Percentiles rank a stretch among this genome's conserved stretches.
Conservation (phyloP, 2,888 invertebrate species). For the Coecobrya sp. region DNA sequence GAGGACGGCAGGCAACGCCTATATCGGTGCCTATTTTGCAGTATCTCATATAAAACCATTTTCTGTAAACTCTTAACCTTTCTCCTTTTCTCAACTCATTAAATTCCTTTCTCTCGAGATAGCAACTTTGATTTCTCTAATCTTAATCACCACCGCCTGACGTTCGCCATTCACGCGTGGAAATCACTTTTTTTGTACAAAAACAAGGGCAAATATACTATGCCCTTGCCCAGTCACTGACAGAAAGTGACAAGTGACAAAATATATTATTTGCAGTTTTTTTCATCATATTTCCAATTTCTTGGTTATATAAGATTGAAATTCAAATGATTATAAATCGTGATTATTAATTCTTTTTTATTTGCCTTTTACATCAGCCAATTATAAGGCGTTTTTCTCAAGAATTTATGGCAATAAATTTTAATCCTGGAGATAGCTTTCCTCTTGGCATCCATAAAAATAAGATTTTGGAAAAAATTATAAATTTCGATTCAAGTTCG, state of each 20-base stretch:
- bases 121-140: not conserved
- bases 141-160: not conserved
- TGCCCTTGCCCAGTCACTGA: too few relatives aligned
- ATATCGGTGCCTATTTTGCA: not conserved
- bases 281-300: not conserved
- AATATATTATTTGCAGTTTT: too few relatives aligned
- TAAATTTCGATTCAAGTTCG: not conserved
- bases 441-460: not conserved
- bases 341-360: not conserved
- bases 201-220: not conserved
- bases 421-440: not conserved
- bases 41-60: not conserved
- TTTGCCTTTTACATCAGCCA: not conserved
- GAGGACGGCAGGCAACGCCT: too few relatives aligned
- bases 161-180: not conserved
- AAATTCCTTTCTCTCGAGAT: conserved; percentile 3
- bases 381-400: not conserved
- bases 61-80: not conserved
- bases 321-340: not conserved
- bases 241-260: too few relatives aligned
- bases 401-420: not conserved
- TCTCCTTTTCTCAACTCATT: not conserved
- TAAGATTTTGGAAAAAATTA: not conserved
- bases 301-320: not conserved
- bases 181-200: not conserved